A percentile compares a stretch with the other conserved stretches of the same genome.
Evolutionary conservation across 2,113 vertebrate genomes (phyloP).

Genomic region (Grallaria varia): DNA sequence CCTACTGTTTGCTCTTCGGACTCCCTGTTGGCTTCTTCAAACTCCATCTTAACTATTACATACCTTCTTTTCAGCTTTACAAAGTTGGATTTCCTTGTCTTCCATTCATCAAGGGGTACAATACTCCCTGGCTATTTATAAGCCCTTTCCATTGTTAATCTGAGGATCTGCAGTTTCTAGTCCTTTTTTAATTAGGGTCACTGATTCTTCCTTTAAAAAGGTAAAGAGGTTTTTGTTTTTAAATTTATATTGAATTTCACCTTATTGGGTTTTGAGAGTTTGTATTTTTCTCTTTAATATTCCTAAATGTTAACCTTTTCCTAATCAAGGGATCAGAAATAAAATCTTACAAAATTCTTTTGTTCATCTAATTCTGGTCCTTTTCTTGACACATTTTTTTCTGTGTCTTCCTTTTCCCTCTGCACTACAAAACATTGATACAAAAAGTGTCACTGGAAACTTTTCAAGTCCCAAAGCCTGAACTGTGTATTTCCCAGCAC

Average conservation of each 20-base stretch:
- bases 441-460: not conserved
- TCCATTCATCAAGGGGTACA: not conserved
- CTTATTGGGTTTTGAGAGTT: not conserved
- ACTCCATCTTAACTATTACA: not conserved
- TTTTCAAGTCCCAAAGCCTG: not conserved
- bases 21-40: not conserved
- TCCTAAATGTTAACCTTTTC: not conserved
- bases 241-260: not conserved
- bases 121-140: not conserved
- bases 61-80: not conserved
- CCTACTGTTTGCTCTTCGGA: not conserved
- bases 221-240: fast-evolving
- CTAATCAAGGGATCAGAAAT: not conserved
- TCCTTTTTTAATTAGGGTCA: not conserved
- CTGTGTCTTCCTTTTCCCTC: not conserved
- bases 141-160: not conserved
- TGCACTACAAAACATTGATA: not conserved
- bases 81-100: not conserved
- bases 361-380: not conserved
- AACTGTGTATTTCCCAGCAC: not conserved
- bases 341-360: not conserved
- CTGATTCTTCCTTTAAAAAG: not conserved
- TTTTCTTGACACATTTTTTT: not conserved
- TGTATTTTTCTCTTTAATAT: not conserved
- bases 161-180: not conserved